Percentiles rank a stretch among this genome's conserved stretches.
Conservation (phyloP, 2,888 invertebrate genomes). For the Microctonus aethiopoides region DNA sequence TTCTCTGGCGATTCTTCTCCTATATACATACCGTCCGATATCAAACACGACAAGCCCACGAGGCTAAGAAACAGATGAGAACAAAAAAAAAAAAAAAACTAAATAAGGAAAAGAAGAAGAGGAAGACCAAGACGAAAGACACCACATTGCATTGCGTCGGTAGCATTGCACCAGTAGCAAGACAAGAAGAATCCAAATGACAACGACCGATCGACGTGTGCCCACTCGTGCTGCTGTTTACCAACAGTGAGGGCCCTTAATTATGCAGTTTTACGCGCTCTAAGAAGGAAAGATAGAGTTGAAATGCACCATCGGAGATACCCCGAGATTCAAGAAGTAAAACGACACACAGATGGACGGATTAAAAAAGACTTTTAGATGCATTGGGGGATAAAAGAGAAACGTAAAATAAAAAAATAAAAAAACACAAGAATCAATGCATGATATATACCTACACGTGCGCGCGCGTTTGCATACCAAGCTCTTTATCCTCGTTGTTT, state of each 20-base stretch:
- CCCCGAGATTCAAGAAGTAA: conserved; percentile 25
- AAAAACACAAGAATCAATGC: conserved; percentile 16
- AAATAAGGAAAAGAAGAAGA: conserved; percentile 15
- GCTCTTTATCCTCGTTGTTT: conserved; percentile 7
- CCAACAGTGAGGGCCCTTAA: conserved; percentile 53
- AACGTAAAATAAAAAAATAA: conserved; percentile 35
- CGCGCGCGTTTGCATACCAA: background rate
- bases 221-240: conserved; percentile 22
- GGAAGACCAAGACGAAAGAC: conserved; percentile 13
- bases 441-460: background rate
- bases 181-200: conserved; percentile 28
- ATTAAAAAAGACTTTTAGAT: conserved; percentile 25
- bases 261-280: conserved; percentile 61
- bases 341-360: conserved; percentile 26
- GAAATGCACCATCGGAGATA: conserved; percentile 24
- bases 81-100: conserved; percentile 21
- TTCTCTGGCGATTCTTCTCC: conserved; percentile 13
- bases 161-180: conserved; percentile 2
- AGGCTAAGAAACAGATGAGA: conserved; percentile 13
- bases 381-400: conserved; percentile 25
- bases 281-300: conserved; percentile 33
- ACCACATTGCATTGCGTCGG: conserved; percentile 14
- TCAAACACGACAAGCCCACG: conserved; percentile 31
- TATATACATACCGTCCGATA: conserved; percentile 32
- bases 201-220: conserved; percentile 41